These are phyloP conservation scores for Allolobophora icterica DNA, from an alignment of 2,888 invertebrate species.

Conservation along the genomic window DNA sequence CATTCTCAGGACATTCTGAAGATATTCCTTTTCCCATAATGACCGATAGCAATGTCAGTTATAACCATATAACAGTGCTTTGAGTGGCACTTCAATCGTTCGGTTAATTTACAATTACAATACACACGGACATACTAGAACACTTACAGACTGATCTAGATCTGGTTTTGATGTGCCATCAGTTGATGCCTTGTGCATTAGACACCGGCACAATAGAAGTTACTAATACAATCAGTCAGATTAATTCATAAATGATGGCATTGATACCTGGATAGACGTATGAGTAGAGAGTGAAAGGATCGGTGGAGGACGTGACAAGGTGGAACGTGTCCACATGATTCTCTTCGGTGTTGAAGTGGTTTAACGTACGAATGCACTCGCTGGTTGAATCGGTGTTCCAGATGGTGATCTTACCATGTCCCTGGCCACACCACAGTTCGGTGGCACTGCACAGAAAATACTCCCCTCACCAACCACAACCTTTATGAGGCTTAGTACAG, in stretches of 20 bases:
- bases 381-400: conserved; percentile 43
- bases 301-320: conserved; percentile 53
- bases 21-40: too few species aligned
- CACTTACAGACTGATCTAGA: not conserved
- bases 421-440: conserved; percentile 54
- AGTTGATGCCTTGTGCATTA: too few species aligned
- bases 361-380: conserved; percentile 25
- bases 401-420: conserved; percentile 53
- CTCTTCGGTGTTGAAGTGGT: conserved; percentile 34
- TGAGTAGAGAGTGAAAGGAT: conserved; percentile 69
- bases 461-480: not conserved
- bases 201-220: too few species aligned
- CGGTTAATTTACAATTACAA: too few species aligned
- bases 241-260: not conserved
- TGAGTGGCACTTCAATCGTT: too few species aligned
- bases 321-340: conserved; percentile 42
- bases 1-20: too few species aligned
- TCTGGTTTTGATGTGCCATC: too few species aligned
- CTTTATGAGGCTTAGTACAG: not conserved
- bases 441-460: conserved; percentile 28
- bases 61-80: too few species aligned
- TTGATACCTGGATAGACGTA: conserved; percentile 83
- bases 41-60: too few species aligned
- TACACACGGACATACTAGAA: too few species aligned
- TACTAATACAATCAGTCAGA: not conserved